These are phyloP conservation scores for Embidobia sp. DNA, from an alignment of 2,888 invertebrate genomes.

Conservation along the genomic window DNA sequence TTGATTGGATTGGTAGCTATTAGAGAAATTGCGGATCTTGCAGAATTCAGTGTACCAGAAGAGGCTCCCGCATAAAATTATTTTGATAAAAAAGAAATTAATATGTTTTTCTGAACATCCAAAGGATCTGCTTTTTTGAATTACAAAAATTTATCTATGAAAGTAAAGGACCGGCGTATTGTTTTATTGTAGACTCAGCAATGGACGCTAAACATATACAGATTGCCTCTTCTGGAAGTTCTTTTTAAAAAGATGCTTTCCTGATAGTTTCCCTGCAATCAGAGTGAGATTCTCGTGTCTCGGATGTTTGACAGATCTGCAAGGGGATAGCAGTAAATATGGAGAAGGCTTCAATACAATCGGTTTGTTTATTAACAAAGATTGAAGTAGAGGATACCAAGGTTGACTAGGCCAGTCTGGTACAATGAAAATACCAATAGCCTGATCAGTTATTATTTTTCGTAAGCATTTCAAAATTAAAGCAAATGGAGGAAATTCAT, in stretches of 20 bases:
- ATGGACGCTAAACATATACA: conserved; percentile 63
- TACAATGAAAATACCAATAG: conserved; percentile 15
- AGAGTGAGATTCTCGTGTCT: background rate
- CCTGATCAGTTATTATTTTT: conserved; percentile 54
- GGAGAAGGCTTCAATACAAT: conserved; percentile 30
- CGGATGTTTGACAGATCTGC: conserved; percentile 17
- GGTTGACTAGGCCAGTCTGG: conserved; percentile 50
- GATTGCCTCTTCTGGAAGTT: conserved; percentile 25
- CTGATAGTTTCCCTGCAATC: conserved; percentile 24
- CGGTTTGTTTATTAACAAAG: conserved; percentile 12
- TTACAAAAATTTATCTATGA: conserved; percentile 12
- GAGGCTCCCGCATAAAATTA: background rate
- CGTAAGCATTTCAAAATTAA: conserved; percentile 45
- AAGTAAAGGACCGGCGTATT: conserved; percentile 53
- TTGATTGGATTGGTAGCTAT: background rate
- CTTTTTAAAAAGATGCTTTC: conserved; percentile 13
- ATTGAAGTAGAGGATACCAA: conserved; percentile 23
- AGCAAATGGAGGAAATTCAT: conserved; percentile 3
- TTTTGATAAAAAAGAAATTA: background rate
- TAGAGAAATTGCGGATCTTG: background rate
- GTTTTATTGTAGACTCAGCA: conserved; percentile 58
- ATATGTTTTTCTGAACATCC: background rate
- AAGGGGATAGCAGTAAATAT: conserved; percentile 29
- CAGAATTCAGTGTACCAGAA: background rate
- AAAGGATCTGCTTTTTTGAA: conserved; percentile 27